These are phyloP conservation scores for Streptopelia turtur DNA, from an alignment of 2,797 vertebrate species.

Conservation along the genomic window DNA sequence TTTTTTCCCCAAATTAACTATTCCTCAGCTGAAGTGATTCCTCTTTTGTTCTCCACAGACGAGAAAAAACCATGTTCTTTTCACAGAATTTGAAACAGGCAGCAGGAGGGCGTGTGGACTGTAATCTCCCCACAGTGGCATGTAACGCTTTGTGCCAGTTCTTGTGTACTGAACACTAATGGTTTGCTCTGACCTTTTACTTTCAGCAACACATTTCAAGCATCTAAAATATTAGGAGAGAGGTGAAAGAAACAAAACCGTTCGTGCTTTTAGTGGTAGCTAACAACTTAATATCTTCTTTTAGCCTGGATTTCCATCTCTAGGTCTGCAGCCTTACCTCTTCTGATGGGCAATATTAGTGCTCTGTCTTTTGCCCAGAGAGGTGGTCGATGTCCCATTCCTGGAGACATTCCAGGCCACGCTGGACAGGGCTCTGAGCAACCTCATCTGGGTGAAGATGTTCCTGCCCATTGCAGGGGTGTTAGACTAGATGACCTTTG, in stretches of 20 bases:
- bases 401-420: too few relatives aligned
- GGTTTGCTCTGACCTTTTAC: not conserved
- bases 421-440: too few relatives aligned
- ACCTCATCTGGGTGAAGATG: too few relatives aligned
- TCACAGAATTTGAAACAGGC: not conserved
- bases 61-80: not conserved
- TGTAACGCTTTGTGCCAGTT: not conserved
- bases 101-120: not conserved
- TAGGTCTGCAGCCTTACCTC: not conserved
- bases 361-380: not conserved
- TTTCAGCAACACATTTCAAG: not conserved
- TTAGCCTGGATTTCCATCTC: not conserved
- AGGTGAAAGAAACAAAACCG: not conserved
- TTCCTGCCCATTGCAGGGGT: too few relatives aligned
- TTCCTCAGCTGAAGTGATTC: not conserved
- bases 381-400: too few relatives aligned
- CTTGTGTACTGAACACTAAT: not conserved
- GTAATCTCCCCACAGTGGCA: not conserved
- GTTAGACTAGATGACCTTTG: too few relatives aligned
- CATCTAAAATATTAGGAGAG: not conserved
- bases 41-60: not conserved
- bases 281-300: not conserved
- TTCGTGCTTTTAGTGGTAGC: not conserved
- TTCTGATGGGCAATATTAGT: not conserved
- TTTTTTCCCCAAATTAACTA: not conserved